Evolutionary conservation across 2,888 invertebrate genomes (phyloP).

Genomic region (Latrodectus hesperus): DNA sequence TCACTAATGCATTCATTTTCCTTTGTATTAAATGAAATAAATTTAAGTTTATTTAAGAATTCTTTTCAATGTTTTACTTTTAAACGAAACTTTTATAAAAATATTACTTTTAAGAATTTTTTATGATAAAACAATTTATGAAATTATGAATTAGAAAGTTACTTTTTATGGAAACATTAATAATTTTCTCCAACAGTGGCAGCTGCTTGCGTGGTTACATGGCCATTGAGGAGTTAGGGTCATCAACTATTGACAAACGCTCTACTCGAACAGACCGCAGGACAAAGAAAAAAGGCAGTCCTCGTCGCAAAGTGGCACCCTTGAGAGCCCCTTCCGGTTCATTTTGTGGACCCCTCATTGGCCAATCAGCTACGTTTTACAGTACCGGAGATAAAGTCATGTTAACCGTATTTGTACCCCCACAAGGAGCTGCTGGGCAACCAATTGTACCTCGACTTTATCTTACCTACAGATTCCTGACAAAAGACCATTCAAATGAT

Average conservation of each 20-base stretch:
- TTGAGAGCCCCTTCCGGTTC: slow-evolving; percentile 38
- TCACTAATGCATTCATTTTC: no score
- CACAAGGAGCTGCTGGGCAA: slow-evolving; percentile 45
- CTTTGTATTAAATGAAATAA: no score
- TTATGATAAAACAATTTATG: no score
- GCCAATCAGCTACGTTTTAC: slow-evolving; percentile 59
- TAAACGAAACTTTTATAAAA: no score
- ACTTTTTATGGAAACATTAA: no score
- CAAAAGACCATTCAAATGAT: not conserved
- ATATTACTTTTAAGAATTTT: no score
- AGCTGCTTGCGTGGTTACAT: slow-evolving; percentile 52
- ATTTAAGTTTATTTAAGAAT: no score
- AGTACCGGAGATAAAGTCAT: slow-evolving; percentile 48
- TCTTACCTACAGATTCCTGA: slow-evolving; percentile 83
- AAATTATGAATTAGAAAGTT: no score
- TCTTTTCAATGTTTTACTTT: no score
- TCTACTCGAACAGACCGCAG: slow-evolving; percentile 1
- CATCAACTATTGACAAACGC: slow-evolving; percentile 2
- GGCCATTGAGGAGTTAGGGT: slow-evolving; percentile 49
- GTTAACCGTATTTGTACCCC: slow-evolving; percentile 54
- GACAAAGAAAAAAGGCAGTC: slow-evolving; percentile 49
- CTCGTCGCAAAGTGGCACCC: slow-evolving; percentile 10
- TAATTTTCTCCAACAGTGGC: slow-evolving; percentile 13
- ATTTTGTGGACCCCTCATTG: slow-evolving; percentile 60
- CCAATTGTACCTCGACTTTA: slow-evolving; percentile 54